Conservation (phyloP, 2,888 invertebrate genomes). For the Tachina lurida region DNA sequence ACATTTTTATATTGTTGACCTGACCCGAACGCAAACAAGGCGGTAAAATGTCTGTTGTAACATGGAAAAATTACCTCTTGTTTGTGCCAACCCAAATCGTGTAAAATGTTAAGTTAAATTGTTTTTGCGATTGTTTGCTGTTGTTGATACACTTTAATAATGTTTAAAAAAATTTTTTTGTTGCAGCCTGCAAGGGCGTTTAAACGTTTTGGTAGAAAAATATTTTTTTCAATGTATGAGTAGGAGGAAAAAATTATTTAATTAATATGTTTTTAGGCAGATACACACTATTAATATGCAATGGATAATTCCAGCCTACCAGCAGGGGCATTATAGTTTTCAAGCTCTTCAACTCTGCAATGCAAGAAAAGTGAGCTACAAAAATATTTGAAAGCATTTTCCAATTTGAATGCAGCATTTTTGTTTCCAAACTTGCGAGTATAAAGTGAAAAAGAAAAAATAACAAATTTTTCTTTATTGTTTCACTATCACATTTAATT, state of each 20-base stretch:
- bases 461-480: background rate
- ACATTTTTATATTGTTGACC: slow-evolving; percentile 28
- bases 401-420: background rate
- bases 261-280: too few species aligned
- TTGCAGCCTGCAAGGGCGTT: background rate
- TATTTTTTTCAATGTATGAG: too few species aligned
- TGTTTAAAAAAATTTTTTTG: slow-evolving; percentile 13
- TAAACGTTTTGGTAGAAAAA: background rate
- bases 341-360: too few species aligned
- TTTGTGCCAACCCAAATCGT: slow-evolving; percentile 65
- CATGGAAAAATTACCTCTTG: slow-evolving; percentile 63
- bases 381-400: background rate
- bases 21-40: slow-evolving; percentile 63
- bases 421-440: too few species aligned
- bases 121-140: slow-evolving; percentile 29
- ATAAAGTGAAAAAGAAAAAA: background rate
- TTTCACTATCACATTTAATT: background rate
- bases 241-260: too few species aligned
- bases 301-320: too few species aligned
- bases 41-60: slow-evolving; percentile 64
- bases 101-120: slow-evolving; percentile 62
- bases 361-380: too few species aligned
- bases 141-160: slow-evolving; percentile 23
- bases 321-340: too few species aligned
- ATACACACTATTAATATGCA: too few species aligned